These are phyloP conservation scores for Mustela nigripes DNA, from an alignment of 2,113 vertebrate genomes.

Conservation along the genomic window DNA sequence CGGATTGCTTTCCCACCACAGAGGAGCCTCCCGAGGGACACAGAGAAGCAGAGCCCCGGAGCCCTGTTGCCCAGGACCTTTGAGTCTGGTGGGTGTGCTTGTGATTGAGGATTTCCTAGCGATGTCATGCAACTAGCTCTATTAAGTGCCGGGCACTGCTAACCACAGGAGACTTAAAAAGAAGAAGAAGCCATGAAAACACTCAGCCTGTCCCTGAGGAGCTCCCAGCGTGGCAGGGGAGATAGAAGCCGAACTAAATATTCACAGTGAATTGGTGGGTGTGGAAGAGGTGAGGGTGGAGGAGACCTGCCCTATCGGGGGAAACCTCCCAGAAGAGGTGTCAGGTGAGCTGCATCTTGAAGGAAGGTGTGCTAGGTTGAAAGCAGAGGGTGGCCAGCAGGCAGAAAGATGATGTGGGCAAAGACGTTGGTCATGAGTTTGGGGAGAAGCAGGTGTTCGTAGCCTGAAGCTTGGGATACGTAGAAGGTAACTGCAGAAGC, in stretches of 20 bases:
- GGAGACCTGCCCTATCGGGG: background rate
- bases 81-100: background rate
- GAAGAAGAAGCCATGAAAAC: background rate
- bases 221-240: background rate
- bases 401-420: background rate
- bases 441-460: background rate
- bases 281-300: background rate
- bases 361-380: background rate
- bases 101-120: background rate
- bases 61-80: background rate
- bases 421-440: background rate
- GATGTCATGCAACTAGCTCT: too few species aligned
- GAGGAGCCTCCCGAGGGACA: accelerated
- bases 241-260: background rate
- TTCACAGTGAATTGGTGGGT: background rate
- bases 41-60: background rate
- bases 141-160: background rate
- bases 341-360: background rate
- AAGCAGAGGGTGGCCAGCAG: background rate
- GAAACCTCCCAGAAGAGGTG: background rate
- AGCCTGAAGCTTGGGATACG: background rate
- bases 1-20: background rate
- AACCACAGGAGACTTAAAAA: background rate
- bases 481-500: too few species aligned
- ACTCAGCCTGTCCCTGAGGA: background rate